Base-by-base conservation (phyloP, 2,888 invertebrate genomes). In the Catocala sponsa region DNA sequence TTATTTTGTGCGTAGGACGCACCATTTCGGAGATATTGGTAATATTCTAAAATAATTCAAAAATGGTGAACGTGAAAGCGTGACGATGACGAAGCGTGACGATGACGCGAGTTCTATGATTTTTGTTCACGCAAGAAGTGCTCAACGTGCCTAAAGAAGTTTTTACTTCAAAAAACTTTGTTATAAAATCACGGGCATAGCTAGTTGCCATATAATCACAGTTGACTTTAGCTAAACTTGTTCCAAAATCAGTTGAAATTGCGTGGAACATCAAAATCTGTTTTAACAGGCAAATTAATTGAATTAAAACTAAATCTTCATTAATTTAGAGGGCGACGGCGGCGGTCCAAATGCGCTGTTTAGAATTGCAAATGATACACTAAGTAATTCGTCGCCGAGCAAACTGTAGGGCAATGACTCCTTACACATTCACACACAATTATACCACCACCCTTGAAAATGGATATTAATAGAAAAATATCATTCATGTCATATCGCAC, bases 351-450 rank as follows among this genome's bases (percentile, higher is more conserved):
- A 0, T 35, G 11, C 7, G 7, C 65, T 70, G 44, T 52, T 76
- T 61, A 65, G 74, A 63, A 68, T 65, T 74, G 65, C 68, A 67
- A 76, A 76, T 73, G 25, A 52, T 52, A 44, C 25, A 43, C 41
- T 35, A 15, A 51, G 13, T 54, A 49, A 60, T 56, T 61, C 48
- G n/a, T 42, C 15, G 42, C 32, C 43, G 32, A 59, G 69, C 52
- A 64, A 59, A 55, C 58, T 60, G 35, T 15, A 41, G 53, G 52
- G 42, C 48, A 57, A 55, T 15, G 56, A 69, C 56, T 52, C 13
- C 25, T 15, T 4, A 48, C 15, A 46, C 48, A 35, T 7, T 13
- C 11, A 12, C 6, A 38, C 35, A 38, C 35, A 50, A 50, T 50
- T 50, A 50, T 33, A n/a, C 33, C 11, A n/a, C 33, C 11, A 33